These are phyloP conservation scores for Peucedramus taeniatus DNA, from an alignment of 2,113 vertebrate genomes.

Conservation along the genomic window DNA sequence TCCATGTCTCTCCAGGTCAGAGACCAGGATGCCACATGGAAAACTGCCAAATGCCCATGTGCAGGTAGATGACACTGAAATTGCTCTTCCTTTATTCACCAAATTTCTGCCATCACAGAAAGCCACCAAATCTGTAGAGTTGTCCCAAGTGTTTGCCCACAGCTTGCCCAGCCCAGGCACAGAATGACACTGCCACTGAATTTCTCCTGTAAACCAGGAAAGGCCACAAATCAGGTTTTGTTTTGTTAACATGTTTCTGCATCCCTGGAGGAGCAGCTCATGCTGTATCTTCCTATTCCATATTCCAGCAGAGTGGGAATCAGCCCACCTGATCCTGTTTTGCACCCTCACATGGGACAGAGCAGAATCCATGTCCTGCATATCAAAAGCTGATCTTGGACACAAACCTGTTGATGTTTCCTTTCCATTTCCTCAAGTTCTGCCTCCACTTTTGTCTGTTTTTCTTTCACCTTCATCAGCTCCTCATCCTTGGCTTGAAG, in stretches of 20 bases:
- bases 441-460: conserved; percentile 90
- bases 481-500: conserved; percentile 97
- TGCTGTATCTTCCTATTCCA: neutral
- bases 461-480: conserved; percentile 94
- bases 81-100: neutral
- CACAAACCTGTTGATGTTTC: conserved; percentile 92
- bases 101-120: neutral
- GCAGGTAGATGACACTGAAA: neutral
- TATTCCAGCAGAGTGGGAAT: neutral
- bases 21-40: neutral
- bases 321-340: neutral
- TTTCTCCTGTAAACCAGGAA: neutral
- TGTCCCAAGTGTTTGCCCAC: neutral
- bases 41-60: neutral
- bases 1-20: rapidly evolving
- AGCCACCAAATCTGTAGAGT: rapidly evolving
- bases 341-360: neutral
- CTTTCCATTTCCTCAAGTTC: conserved; percentile 95
- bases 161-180: neutral
- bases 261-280: neutral
- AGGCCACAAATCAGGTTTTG: neutral
- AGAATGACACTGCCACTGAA: neutral
- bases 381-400: neutral
- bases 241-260: neutral
- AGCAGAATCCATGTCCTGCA: neutral